Evolutionary conservation across 2,113 vertebrate genomes (phyloP), one percentile per base, ranked within the genome.

Genomic region (Salminus brasiliensis): DNA sequence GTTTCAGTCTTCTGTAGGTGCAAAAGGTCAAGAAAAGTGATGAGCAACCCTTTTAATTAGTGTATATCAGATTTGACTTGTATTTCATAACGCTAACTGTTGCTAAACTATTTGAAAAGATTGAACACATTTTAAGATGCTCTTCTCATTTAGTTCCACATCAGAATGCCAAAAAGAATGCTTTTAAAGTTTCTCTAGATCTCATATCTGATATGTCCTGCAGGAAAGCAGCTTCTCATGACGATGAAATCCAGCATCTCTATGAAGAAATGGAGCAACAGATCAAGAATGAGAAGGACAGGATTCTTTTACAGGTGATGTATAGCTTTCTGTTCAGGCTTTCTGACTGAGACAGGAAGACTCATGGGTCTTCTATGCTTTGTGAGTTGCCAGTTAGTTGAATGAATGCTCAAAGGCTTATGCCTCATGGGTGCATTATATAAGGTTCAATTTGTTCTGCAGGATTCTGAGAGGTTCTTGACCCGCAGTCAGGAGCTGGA

Each of bases 241-340:
- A 95, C 83, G 89, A 94, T 88, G 96, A 99, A 91, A 96, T 97
- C 77, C 93, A 95, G 53, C 91, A 90, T 32, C 93, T 99, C 0
- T 98, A 97, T 27, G 95, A 96, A 69, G 97, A 99, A 92, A 98
- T 97, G 96, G 97, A 98, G 67, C 96, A 95, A 71, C 96, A 98
- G 83, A 97, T 99, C 76, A 96, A 96, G 86, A 94, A 80, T 2
- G 96, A 98, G 86, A 96, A 96, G 78, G 96, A 98, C 23, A 89
- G 90, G 75, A 95, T 98, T 85, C 87, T 96, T 15, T 84, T 96
- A 79, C 94, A 97, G 90, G 96, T 96, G 85, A 90, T 59, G 25
- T 23, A 34, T 29, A 21, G 23, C 30, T 5, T 3, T 39, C 8
- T 4, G 23, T 47, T 57, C 5, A 23, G 1, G 11, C 49, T 49